Base-by-base conservation (phyloP, 2,797 vertebrate genomes). In the Eidolon dupreanum region DNA sequence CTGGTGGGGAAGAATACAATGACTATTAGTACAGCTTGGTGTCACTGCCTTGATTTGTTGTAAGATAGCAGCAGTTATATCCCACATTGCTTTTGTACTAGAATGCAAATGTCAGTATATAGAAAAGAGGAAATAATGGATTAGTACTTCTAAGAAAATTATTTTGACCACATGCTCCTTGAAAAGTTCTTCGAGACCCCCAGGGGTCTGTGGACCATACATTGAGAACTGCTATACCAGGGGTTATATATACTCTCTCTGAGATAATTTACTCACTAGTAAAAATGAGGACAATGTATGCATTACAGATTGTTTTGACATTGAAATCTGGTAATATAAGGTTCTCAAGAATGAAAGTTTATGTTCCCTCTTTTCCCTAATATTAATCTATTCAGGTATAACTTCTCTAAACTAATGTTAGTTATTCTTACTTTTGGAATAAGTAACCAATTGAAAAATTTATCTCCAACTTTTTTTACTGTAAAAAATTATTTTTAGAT, bases 371-470 rank as follows among this genome's bases (percentile, higher is more conserved):
- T 8, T 33, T 26, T 16, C 8, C 1, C 6, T 15, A 22, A 36
- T 61, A 49, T 38, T 38, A 90, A 12, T 79, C 41, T 28, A 16
- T 92, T 71, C 5, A 59, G 3, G 1, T 10, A 53, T 22, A 83
- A 1, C 5, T n/a, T 43, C 36, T 91, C 65, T 91, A 66, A 93
- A 68, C 3, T 89, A 53, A 43, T 75, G 22, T 43, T 90, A 36
- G 24, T 63, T 89, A 55, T 74, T 85, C 49, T 94, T 33, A 66
- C 0, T 71, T 93, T 90, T 33, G 3, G 19, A 86, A 71, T 88
- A 78, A 57, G 1, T 81, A 94, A 88, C 12, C 77, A 78, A 65
- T 66, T 82, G 13, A 59, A 94, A 85, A 94, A 89, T 79, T 24
- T 12, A 70, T 91, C 46, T 88, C 51, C 6, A 49, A 38, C 8